Evolutionary conservation across 2,888 invertebrate genomes (phyloP).

Genomic region (Endotricha flammealis): DNA sequence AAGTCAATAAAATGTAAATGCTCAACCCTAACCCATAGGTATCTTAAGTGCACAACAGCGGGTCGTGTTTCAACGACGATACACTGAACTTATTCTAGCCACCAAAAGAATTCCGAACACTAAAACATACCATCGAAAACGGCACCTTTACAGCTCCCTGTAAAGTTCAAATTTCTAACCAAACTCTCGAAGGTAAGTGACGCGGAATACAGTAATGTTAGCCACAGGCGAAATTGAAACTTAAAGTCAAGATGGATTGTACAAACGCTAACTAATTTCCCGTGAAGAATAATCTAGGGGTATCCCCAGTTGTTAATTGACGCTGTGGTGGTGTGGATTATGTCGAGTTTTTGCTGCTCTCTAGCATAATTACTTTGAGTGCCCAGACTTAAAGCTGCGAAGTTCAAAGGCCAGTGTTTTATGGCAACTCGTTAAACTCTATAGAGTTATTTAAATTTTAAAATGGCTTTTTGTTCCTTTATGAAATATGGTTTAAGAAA

Average conservation of each 20-base stretch:
- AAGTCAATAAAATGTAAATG: conserved; percentile 23
- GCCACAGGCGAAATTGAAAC: conserved; percentile 43
- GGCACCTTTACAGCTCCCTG: conserved; percentile 22
- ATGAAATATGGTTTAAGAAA: conserved; percentile 27
- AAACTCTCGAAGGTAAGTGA: conserved; percentile 28
- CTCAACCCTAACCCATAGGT: conserved; percentile 39
- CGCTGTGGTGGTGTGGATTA: conserved; percentile 39
- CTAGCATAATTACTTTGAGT: conserved; percentile 45
- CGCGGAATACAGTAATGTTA: conserved; percentile 23
- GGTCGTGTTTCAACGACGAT: conserved; percentile 45
- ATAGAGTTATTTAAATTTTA: conserved; percentile 40
- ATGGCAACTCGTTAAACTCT: conserved; percentile 46
- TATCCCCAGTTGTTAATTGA: conserved; percentile 47
- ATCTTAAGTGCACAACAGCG: conserved; percentile 51
- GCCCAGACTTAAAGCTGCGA: conserved; percentile 31
- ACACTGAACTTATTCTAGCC: conserved; percentile 41
- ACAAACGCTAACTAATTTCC: conserved; percentile 53
- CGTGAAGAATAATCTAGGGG: conserved; percentile 36
- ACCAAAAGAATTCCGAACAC: conserved; percentile 34
- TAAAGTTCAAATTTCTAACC: conserved; percentile 36
- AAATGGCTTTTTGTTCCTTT: conserved; percentile 33
- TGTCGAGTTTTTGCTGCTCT: conserved; percentile 45
- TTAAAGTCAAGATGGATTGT: conserved; percentile 30
- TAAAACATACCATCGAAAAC: conserved; percentile 24
- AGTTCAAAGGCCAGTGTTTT: conserved; percentile 41